phyloP scores from a whole-genome alignment of 1,140 invertebrate genomes.

The Halictus rubicundus region DNA sequence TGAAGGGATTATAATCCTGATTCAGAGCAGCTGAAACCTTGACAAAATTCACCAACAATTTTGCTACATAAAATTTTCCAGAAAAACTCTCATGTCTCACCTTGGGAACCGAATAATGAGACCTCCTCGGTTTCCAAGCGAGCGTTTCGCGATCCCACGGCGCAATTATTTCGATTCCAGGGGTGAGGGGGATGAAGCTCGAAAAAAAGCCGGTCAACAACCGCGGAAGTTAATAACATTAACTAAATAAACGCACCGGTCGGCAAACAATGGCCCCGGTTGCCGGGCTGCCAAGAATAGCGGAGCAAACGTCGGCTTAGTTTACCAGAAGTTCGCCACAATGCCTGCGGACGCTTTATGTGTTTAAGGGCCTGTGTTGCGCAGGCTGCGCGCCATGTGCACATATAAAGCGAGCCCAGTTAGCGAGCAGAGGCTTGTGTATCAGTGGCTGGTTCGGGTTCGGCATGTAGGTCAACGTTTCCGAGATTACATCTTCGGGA shows the following conservation, averaged over 20 bases:
- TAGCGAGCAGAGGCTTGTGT: background rate
- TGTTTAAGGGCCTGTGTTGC: conserved; percentile 24
- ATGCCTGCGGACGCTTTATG: conserved; percentile 13
- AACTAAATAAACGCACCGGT: conserved; percentile 2
- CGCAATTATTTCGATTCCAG: too few species aligned
- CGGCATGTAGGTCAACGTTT: conserved; percentile 44
- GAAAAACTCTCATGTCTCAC: too few species aligned
- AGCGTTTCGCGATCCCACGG: too few species aligned
- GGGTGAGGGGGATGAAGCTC: too few species aligned
- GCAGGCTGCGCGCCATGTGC: background rate
- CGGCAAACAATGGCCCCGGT: conserved; percentile 5
- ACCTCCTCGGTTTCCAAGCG: too few species aligned
- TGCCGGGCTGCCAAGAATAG: background rate
- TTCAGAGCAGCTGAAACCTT: too few species aligned
- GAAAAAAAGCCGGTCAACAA: background rate
- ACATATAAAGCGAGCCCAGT: conserved; percentile 6
- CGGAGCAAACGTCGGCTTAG: conserved; percentile 10
- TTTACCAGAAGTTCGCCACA: conserved; percentile 25
- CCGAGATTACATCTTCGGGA: conserved; percentile 46
- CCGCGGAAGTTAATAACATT: conserved; percentile 4
- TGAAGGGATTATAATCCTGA: too few species aligned
- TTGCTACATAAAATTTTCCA: too few species aligned
- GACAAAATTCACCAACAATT: too few species aligned
- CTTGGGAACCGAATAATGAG: too few species aligned
- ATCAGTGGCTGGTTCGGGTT: background rate